Base-by-base conservation (phyloP, 2,797 vertebrate species). In the Pseudomugil tenellus region DNA sequence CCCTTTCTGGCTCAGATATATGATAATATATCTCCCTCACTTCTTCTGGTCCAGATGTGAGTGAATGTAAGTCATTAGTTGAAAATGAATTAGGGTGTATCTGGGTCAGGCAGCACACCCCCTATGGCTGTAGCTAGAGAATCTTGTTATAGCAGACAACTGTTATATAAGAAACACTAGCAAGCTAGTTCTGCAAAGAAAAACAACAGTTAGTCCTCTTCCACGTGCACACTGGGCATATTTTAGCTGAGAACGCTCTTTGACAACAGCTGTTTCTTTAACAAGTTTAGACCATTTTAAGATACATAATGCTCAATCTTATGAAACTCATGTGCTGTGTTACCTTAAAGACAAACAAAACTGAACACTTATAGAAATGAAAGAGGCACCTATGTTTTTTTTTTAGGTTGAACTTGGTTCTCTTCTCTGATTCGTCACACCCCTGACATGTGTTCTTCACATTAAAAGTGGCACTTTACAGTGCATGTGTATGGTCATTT, bases 91-190 rank as follows among this genome's bases (percentile, higher is more conserved):
- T 86, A 87, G 80, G 76, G 80, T 83, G 81, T 87, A 92, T 89
- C 86, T 92, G 89, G 91, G 90, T 92, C 91, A 92, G 82, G 75
- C 79, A 70, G 79, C 77, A 75, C 71, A 79, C 83, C 82, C 84
- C 81, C 79, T 77, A 63, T 83, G 80, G 85, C 79, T 72, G 70
- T 69, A 77, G 79, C 84, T 84, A 83, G 79, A 90, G 81, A 89
- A 86, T 86, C 89, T 88, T 90, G 84, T 87, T 77, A 76, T 72
- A 84, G 83, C 73, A 87, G 84, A 89, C 84, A 87, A 84, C 79
- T 90, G 84, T 90, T 89, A 90, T 85, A 89, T 89, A 89, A 87
- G 87, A 86, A 83, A 74, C 61, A 75, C 68, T 78, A 25, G 71
- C 77, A 73, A 80, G 70, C 67, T 79, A 60, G 63, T 81, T 81